Percentiles rank a stretch among this genome's conserved stretches.
Conservation (phyloP, 2,113 vertebrate genomes). For the Engystomops pustulosus region DNA sequence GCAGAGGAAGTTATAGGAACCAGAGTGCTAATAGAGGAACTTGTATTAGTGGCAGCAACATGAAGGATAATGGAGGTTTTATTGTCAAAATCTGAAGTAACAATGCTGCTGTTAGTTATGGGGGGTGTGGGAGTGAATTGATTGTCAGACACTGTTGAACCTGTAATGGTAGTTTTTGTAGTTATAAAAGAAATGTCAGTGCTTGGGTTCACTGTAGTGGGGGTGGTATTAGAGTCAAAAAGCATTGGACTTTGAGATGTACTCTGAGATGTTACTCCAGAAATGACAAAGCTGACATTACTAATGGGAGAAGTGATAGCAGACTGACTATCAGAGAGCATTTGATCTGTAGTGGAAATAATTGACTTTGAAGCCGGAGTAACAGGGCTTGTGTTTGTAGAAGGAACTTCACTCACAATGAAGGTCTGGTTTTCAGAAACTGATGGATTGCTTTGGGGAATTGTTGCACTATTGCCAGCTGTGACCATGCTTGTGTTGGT, state of each 20-base stretch:
- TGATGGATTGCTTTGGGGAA: background rate
- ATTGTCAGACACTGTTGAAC: too few relatives aligned
- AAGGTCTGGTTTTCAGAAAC: background rate
- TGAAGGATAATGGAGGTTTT: too few relatives aligned
- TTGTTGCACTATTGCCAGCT: background rate
- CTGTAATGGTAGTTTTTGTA: too few relatives aligned
- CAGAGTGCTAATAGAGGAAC: too few relatives aligned
- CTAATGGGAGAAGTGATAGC: background rate
- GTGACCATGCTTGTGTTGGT: background rate
- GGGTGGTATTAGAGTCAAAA: background rate
- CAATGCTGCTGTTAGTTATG: too few relatives aligned
- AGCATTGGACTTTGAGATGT: background rate
- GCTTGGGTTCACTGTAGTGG: too few relatives aligned
- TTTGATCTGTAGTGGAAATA: background rate
- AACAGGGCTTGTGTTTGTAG: background rate
- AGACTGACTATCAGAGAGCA: background rate
- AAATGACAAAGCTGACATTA: background rate
- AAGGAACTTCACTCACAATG: background rate
- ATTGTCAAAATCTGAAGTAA: too few relatives aligned
- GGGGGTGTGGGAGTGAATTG: too few relatives aligned
- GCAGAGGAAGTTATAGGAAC: too few relatives aligned
- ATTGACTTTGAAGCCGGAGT: background rate
- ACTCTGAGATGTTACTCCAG: background rate
- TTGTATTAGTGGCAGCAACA: too few relatives aligned
- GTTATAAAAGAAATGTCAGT: too few relatives aligned